Percentiles rank a stretch among this genome's conserved stretches.
Conservation (phyloP, 2,113 vertebrate genomes). For the Danio rerio region GRCz12tu NC_133183.1:29328501-29329000, state of each 20-base stretch:
- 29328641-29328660: neutral
- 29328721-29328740: neutral
- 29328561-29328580: neutral
- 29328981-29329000: too few relatives aligned
- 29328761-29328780: neutral
- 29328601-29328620: neutral
- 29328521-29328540: too few relatives aligned
- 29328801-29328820: neutral
- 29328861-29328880: neutral
- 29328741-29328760: neutral
- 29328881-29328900: neutral
- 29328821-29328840: neutral
- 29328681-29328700: neutral
- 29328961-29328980: neutral
- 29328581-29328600: too few relatives aligned
- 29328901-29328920: neutral
- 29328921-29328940: neutral
- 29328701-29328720: neutral
- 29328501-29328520: too few relatives aligned
- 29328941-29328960: neutral
- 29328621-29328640: neutral
- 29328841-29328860: slow-evolving; percentile 4
- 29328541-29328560: neutral
- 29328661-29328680: slow-evolving; percentile 3
- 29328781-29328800: slow-evolving; percentile 2